These are phyloP conservation scores for Zygaena filipendulae DNA, from an alignment of 2,888 invertebrate species.

Conservation along the genomic window DNA sequence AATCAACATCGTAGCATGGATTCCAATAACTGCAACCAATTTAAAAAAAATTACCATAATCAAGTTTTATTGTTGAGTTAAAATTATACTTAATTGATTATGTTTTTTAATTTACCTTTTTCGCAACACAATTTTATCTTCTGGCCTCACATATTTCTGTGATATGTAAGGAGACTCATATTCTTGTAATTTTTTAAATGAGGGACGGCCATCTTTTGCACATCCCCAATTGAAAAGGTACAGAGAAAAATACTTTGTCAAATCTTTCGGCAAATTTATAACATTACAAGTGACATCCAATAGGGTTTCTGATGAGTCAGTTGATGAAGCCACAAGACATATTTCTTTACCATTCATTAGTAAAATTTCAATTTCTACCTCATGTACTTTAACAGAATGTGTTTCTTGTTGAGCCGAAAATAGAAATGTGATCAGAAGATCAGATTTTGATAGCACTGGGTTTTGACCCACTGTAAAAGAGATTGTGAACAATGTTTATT, in stretches of 20 bases:
- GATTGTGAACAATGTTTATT: too few relatives aligned
- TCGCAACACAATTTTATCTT: conserved; percentile 84
- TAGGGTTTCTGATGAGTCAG: conserved; percentile 85
- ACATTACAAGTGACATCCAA: conserved; percentile 84
- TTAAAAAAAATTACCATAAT: conserved; percentile 6
- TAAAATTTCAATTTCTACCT: conserved; percentile 82
- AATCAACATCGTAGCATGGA: conserved; percentile 80
- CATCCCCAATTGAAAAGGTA: conserved; percentile 85
- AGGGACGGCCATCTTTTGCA: conserved; percentile 75
- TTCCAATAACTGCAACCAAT: conserved; percentile 85
- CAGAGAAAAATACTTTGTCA: conserved; percentile 89
- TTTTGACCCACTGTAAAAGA: conserved; percentile 85
- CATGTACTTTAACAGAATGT: conserved; percentile 72
- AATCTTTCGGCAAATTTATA: conserved; percentile 82
- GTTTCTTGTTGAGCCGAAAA: conserved; percentile 94
- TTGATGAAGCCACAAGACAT: conserved; percentile 81
- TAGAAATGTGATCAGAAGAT: conserved; percentile 87
- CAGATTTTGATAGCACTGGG: conserved; percentile 79
- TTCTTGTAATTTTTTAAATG: conserved; percentile 91
- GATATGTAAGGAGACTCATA: conserved; percentile 98
- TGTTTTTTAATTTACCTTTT: conserved; percentile 74
- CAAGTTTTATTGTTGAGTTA: not conserved
- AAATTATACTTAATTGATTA: conserved; percentile 3
- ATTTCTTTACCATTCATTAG: conserved; percentile 90
- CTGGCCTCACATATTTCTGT: conserved; percentile 78